Base-by-base conservation (phyloP, 2,797 vertebrate species). In the Chelon labrosus region DNA sequence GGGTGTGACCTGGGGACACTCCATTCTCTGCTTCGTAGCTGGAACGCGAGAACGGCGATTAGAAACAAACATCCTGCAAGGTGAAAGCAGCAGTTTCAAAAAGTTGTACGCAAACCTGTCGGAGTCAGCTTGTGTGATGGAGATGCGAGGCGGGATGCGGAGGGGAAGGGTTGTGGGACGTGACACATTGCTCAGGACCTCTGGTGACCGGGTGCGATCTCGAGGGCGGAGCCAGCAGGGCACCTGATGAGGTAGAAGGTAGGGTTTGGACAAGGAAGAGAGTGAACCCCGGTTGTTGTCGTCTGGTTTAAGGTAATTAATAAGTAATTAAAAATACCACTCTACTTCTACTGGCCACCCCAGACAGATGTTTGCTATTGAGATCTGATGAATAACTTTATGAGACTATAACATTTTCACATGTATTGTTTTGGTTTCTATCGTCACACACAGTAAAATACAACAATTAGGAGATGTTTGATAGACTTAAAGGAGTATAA, bases 21-120 rank as follows among this genome's bases (percentile, higher is more conserved):
- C 96, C 96, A 89, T 97, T 96, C 75, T 97, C 96, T 46, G 93
- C 91, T 76, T 97, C 96, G 1, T 78, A 88, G 54, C 91, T 92
- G 67, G 1, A 83, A 56, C n/a, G 1, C 0, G 25, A 53, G 1
- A 22, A 31, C 1, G 55, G 58, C 8, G n/a, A 25, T 65, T n/a
- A 62, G 50, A 54, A 2, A 44, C 39, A 47, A 19, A 37, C 3
- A 12, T n/a, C 8, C 11, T 35, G 58, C 12, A 1, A 56, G 31
- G 16, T 41, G n/a, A n/a, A 20, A 51, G 25, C 7, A 22, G 5
- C 12, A 22, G 27, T 53, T 52, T 54, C 2, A 35, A 38, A 13
- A 19, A 7, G 58, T 3, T 20, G 58, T 52, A 54, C 25, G 58
- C 19, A 0, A 94, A 96, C 96, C 96, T 93, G 89, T 95, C 87